Evolutionary conservation across 1,140 invertebrate genomes (phyloP).

Genomic region (Drosophila melanica): DNA sequence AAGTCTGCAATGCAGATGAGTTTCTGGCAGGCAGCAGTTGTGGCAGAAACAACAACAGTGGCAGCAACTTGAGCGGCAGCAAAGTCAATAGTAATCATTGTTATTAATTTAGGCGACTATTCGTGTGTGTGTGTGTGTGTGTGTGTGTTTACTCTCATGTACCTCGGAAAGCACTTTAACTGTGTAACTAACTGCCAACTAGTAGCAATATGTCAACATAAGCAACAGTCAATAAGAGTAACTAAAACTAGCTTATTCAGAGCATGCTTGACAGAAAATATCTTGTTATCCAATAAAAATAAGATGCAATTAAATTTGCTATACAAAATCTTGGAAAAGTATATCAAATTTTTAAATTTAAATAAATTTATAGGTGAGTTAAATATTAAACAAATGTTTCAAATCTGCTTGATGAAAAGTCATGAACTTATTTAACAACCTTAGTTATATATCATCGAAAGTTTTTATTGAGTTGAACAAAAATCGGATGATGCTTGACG

Average conservation of each 20-base stretch:
- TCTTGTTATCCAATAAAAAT: background rate
- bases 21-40: conserved; percentile 36
- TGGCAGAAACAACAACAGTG: background rate
- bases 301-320: background rate
- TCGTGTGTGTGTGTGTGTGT: conserved; percentile 14
- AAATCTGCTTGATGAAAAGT: too few species aligned
- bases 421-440: too few species aligned
- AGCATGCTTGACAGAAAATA: background rate
- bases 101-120: conserved; percentile 66
- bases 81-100: conserved; percentile 75
- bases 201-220: conserved; percentile 51
- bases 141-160: background rate
- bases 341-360: too few species aligned
- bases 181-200: conserved; percentile 56
- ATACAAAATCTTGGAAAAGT: background rate
- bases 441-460: too few species aligned
- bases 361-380: too few species aligned
- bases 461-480: too few species aligned
- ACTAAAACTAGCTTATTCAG: background rate
- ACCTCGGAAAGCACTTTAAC: conserved; percentile 52
- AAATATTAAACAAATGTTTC: too few species aligned
- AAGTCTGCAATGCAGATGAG: conserved; percentile 63
- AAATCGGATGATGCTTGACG: too few species aligned
- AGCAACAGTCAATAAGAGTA: conserved; percentile 15
- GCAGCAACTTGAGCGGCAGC: conserved; percentile 31